Evolutionary conservation across 2,797 vertebrate genomes (phyloP).

Genomic region (Pogoniulus pusillus): DNA sequence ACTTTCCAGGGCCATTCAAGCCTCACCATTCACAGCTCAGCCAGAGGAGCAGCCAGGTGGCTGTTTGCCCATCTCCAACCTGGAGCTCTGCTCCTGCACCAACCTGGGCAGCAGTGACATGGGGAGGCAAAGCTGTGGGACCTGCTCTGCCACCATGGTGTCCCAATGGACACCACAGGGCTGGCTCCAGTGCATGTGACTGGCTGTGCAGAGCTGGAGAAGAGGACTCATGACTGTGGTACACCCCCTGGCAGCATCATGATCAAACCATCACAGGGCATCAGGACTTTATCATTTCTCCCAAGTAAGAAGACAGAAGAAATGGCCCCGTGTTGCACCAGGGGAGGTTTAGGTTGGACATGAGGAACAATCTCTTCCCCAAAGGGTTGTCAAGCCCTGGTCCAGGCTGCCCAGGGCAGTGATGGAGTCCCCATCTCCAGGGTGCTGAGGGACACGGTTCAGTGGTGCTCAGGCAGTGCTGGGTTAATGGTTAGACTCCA

Average conservation of each 20-base stretch:
- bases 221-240: accelerated
- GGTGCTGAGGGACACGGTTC: too few relatives aligned
- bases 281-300: background rate
- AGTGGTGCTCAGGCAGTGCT: too few relatives aligned
- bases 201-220: background rate
- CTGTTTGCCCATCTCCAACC: background rate
- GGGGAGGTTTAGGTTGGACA: too few relatives aligned
- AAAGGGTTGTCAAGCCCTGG: too few relatives aligned
- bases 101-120: background rate
- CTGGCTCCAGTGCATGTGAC: background rate
- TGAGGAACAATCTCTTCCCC: too few relatives aligned
- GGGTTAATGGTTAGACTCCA: too few relatives aligned
- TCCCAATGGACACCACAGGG: background rate
- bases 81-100: background rate
- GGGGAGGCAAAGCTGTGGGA: background rate
- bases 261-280: background rate
- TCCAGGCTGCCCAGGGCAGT: too few relatives aligned
- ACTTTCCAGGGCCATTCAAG: background rate
- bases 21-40: accelerated
- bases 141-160: background rate
- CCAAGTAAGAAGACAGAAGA: too few relatives aligned
- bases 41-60: background rate
- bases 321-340: too few relatives aligned
- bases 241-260: background rate
- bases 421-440: too few relatives aligned